Conservation (phyloP, 2,797 vertebrate species). For the Aquila chrysaetos region DNA sequence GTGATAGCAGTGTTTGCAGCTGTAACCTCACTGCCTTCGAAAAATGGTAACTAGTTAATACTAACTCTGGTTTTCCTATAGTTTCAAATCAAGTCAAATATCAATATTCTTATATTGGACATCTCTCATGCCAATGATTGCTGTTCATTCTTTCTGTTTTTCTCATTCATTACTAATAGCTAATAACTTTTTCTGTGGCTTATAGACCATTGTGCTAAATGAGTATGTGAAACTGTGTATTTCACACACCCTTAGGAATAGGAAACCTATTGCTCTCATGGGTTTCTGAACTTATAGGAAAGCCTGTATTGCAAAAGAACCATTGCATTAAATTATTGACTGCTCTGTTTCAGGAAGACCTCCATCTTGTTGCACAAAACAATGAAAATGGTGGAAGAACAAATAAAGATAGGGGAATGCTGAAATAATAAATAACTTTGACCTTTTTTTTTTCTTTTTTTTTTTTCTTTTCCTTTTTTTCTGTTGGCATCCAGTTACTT, state of each 20-base stretch:
- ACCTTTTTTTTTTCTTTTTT: background rate
- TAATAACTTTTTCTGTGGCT: background rate
- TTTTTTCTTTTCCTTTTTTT: background rate
- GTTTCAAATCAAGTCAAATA: background rate
- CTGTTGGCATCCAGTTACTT: slow-evolving; percentile 47
- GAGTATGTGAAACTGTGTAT: background rate
- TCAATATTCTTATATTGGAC: background rate
- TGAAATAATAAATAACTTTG: slow-evolving; percentile 70
- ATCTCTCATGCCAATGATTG: background rate
- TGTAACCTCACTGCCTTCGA: background rate
- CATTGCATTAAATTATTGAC: slow-evolving; percentile 6
- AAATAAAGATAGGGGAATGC: slow-evolving; percentile 48
- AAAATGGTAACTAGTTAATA: background rate
- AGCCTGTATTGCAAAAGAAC: background rate
- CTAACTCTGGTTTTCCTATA: background rate
- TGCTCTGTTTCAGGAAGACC: slow-evolving; percentile 17
- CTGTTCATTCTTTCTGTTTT: background rate
- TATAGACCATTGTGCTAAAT: background rate
- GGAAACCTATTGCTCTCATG: background rate
- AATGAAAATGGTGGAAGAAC: slow-evolving; percentile 35
- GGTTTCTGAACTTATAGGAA: background rate
- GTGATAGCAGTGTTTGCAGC: background rate
- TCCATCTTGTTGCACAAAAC: slow-evolving; percentile 58
- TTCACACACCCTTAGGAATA: background rate
- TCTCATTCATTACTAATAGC: background rate